Conservation (phyloP, 2,888 invertebrate genomes). For the Lycophotia porphyrea region DNA sequence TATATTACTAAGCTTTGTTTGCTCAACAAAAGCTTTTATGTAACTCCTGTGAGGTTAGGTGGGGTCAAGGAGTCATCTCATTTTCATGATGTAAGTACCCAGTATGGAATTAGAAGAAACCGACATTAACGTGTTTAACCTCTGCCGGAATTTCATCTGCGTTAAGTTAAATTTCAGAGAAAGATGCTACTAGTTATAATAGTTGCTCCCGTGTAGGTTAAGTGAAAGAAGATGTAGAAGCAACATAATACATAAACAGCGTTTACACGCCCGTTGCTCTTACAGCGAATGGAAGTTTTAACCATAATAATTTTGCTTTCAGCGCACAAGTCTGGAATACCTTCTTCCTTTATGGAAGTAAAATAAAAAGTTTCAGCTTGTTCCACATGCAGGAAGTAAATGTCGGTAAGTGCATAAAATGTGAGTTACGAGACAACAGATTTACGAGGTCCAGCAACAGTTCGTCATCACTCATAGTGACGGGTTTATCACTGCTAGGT, state of each 20-base stretch:
- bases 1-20: constrained; percentile 41
- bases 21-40: constrained; percentile 36
- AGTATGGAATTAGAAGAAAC: background rate
- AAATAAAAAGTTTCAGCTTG: constrained; percentile 42
- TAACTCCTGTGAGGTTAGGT: background rate
- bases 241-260: constrained; percentile 43
- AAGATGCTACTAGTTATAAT: background rate
- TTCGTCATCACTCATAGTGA: constrained; percentile 62
- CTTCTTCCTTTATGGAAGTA: constrained; percentile 31
- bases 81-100: background rate
- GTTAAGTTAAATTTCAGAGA: background rate
- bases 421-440: constrained; percentile 43
- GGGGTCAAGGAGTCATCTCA: background rate
- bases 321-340: constrained; percentile 34
- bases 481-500: constrained; percentile 61
- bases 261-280: constrained; percentile 37
- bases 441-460: constrained; percentile 54
- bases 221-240: constrained; percentile 21
- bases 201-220: background rate
- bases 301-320: constrained; percentile 55
- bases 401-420: constrained; percentile 55
- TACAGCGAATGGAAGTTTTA: constrained; percentile 45
- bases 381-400: constrained; percentile 42
- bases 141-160: background rate
- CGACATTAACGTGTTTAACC: background rate